Percentiles rank a stretch among this genome's conserved stretches.
Evolutionary conservation across 2,888 invertebrate genomes (phyloP).

Genomic region (Volucella inflata): DNA sequence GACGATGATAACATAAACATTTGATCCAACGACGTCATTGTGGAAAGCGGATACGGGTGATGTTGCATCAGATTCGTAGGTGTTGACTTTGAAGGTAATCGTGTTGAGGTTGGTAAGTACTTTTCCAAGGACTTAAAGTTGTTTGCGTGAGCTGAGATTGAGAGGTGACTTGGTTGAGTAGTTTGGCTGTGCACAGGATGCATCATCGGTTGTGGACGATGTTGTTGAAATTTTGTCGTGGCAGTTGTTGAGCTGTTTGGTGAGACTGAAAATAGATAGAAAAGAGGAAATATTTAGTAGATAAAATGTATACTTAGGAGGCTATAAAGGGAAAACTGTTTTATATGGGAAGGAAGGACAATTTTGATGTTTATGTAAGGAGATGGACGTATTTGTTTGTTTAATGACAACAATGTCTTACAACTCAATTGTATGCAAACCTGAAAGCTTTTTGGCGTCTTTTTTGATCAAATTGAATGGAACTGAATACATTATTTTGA

Average conservation of each 20-base stretch:
- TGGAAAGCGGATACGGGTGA: conserved; percentile 40
- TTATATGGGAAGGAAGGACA: neutral
- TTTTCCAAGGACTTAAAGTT: conserved; percentile 68
- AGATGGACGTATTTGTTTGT: conserved; percentile 1
- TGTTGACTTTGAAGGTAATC: conserved; percentile 60
- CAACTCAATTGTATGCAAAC: no score
- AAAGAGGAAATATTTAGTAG: neutral
- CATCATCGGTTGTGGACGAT: conserved; percentile 51
- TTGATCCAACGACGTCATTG: conserved; percentile 46
- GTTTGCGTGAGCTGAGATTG: conserved; percentile 62
- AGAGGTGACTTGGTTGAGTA: conserved; percentile 60
- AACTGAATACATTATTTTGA: no score
- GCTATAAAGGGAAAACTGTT: neutral
- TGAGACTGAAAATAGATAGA: conserved; percentile 75
- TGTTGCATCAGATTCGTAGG: conserved; percentile 16
- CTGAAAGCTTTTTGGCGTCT: no score
- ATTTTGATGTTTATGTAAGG: conserved; percentile 10
- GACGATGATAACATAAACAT: conserved; percentile 62
- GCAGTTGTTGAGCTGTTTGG: conserved; percentile 78
- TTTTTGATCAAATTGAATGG: no score
- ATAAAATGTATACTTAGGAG: neutral
- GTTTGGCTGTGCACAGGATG: conserved; percentile 60
- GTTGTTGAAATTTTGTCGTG: conserved; percentile 76
- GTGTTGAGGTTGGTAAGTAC: conserved; percentile 57
- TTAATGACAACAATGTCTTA: neutral